Conservation (phyloP, 2,113 vertebrate species). For the Fukomys damarensis region DNA sequence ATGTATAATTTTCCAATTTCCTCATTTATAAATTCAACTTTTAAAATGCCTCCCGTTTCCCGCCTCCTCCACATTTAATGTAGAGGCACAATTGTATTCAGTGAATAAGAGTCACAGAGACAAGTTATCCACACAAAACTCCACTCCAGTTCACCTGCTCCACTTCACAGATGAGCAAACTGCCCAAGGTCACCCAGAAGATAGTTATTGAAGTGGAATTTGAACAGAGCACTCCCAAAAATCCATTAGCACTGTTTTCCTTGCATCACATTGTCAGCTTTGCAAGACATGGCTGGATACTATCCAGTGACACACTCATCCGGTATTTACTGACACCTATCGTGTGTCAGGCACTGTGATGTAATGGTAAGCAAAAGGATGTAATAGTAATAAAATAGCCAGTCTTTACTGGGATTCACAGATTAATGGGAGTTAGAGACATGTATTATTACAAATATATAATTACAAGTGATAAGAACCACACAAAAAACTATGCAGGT, state of each 20-base stretch:
- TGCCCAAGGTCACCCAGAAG: not conserved
- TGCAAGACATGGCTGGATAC: not conserved
- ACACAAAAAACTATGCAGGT: not conserved
- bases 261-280: not conserved
- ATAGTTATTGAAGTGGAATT: not conserved
- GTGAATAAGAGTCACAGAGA: not conserved
- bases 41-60: not conserved
- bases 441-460: not conserved
- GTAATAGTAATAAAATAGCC: not conserved
- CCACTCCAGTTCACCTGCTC: not conserved
- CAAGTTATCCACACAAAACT: not conserved
- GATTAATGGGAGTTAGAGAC: not conserved
- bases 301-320: conserved; percentile 56
- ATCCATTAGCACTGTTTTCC: not conserved
- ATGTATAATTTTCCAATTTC: not conserved
- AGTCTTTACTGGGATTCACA: not conserved
- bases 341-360: conserved; percentile 26
- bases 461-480: not conserved
- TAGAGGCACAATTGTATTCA: not conserved
- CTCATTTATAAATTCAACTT: conserved; percentile 25
- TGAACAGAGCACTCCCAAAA: not conserved
- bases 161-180: not conserved
- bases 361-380: not conserved
- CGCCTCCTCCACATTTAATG: not conserved
- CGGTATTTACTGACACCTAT: conserved; percentile 63